Base-by-base conservation (phyloP, 2,113 vertebrate species). In the Hippocampus mohnikei region DNA sequence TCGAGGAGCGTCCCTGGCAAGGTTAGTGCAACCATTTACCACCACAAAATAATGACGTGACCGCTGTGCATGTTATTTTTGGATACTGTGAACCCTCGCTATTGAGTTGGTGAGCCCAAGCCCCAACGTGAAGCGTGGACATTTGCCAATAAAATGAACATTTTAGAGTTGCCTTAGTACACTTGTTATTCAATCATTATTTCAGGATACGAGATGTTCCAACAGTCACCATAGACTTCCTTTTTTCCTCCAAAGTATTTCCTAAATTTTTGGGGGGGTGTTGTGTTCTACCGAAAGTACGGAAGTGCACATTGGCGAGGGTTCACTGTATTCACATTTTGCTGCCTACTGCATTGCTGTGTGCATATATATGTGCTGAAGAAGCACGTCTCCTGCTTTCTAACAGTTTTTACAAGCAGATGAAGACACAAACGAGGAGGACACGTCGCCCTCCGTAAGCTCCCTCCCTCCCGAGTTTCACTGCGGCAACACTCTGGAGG, bases 401-500 rank as follows among this genome's bases (percentile, higher is more conserved):
- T 73, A 64, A 61, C 79, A 94, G 94, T 81, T 85, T 41, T 89
- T 81, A 56, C 91, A 79, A 69, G 95, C 94, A 37, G 93, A 95
- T 68, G 40, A 74, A 21, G 85, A 87, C 0, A 81, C 90, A 53
- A 94, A 93, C 0, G 95, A 97, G 70, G 94, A 95, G 44, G 94
- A 96, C 7, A 75, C 95, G 25, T 94, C 92, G 0, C 90, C 94
- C 21, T 95, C 93, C 76, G 93, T 94, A 82, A 93, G 84, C 63
- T 94, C 96, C 69, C 89, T 93, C 48, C 94, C 94, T 0, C 90
- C 90, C 65, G 92, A 91, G 18, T 94, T 94, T 69, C 91, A 92
- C 74, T 92, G 91, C 82, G 90, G 92, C 6, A 95, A 96, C 73
- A 91, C 90, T 44, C 84, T 94, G 81, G 94, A 95, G 69, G 90